Evolutionary conservation across 1,140 invertebrate species (phyloP), one percentile per base, ranked within the genome.

Genomic region (Caenorhabditis brenneri): DNA sequence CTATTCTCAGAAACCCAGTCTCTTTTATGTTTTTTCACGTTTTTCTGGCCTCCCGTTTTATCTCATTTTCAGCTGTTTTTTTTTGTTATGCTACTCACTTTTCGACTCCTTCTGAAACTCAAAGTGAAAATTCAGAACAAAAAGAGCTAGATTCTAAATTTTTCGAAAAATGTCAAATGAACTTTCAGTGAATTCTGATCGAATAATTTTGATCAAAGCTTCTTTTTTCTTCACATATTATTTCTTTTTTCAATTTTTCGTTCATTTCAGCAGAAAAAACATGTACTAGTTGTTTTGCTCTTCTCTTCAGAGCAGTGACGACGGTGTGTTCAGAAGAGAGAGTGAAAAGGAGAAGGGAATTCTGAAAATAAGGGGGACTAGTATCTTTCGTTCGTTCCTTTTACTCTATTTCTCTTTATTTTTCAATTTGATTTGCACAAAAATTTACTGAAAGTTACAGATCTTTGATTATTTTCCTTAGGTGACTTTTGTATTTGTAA

Each of bases 1-100:
- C 65, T 42, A 24, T 74, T 74, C 65, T 74, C 65, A 74, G 65
- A 74, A 74, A 42, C 12, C 36, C 60, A 29, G n/a, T 42, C 36
- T n/a, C 42, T 36, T 74, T n/a, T 16, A 24, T 42, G 65, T 74
- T 42, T 39, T 31, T 12, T 58, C 53, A 4, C 24, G 5, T n/a
- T 55, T n/a, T 55, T 55, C 22, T 65, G 19, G 0, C 15, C 24
- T 58, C 3, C 27, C 55, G 27, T 5, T 65, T 65, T 33, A n/a
- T 65, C 19, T 33, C 33, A 36, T 36, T 15, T 27, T 36, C 19
- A n/a, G 22, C 10, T 65, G 31, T 33, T 39, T 65, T 65, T 65
- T 36, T 27, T 58, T 1, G 7, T 65, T 39, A 15, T 27, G n/a
- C 19, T 65, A 36, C 4, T 39, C 7, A 12, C 24, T 58, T 58